These are phyloP conservation scores for Nesogale talazaci DNA, from an alignment of 2,113 vertebrate genomes.

Conservation along the genomic window DNA sequence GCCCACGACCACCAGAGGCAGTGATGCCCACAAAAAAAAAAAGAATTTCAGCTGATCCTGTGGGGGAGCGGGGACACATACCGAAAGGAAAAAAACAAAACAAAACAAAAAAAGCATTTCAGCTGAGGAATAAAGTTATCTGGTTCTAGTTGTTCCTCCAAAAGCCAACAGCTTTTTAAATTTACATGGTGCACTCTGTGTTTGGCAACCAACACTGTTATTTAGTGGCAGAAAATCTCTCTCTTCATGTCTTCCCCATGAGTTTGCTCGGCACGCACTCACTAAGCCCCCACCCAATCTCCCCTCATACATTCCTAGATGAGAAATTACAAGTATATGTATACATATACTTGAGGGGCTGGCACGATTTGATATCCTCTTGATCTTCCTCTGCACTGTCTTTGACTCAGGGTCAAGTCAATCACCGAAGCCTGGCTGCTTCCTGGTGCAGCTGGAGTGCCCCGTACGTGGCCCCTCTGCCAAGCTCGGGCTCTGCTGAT, in stretches of 20 bases:
- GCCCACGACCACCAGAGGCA: too few relatives aligned
- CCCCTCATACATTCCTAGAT: background rate
- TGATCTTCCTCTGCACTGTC: background rate
- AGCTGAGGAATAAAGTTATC: background rate
- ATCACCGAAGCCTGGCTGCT: background rate
- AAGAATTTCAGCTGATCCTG: too few relatives aligned
- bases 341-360: background rate
- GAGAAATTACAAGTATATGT: background rate
- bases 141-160: background rate
- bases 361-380: background rate
- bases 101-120: background rate
- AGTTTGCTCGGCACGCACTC: background rate
- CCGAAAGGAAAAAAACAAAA: too few relatives aligned
- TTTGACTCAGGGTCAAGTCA: background rate
- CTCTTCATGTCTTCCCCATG: background rate
- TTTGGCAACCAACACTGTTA: slow-evolving; percentile 19
- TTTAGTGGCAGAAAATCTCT: background rate
- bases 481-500: background rate
- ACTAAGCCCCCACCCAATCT: background rate
- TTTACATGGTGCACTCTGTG: background rate
- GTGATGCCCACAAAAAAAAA: too few relatives aligned
- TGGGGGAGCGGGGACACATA: too few relatives aligned
- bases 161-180: background rate
- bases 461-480: rapidly evolving
- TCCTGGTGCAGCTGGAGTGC: background rate